Evolutionary conservation across 2,113 vertebrate species (phyloP), one percentile per base, ranked within the genome.

Genomic region (Albula goreensis): DNA sequence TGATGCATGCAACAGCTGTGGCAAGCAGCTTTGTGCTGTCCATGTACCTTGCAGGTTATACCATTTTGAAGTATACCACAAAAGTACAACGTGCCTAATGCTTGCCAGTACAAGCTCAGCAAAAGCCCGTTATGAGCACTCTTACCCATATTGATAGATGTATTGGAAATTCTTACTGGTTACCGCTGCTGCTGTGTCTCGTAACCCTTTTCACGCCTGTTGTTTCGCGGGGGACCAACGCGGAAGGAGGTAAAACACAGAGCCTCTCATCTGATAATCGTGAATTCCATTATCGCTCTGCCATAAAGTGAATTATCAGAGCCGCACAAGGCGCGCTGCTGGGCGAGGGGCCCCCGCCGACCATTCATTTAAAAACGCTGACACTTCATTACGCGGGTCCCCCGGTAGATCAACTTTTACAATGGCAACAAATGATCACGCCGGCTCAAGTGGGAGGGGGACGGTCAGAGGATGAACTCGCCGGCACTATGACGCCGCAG

Each of bases 361-460:
- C 89, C 50, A 19, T 94, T 91, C 86, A 95, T 96, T 87, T 84
- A 86, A 85, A 88, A 90, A 89, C 87, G 60, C 88, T 95, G 94
- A 95, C 95, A 93, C 90, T 95, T 94, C 92, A 95, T 95, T 94
- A 94, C 91, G 87, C 91, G 93, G 31, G 92, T 94, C 87, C 85
- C 50, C 92, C 87, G 92, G 91, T 93, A 96, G 92, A 96, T 96
- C 94, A 94, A 94, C 85, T 93, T 95, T 95, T 95, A 94, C 91
- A 94, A 86, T 89, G 88, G 91, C 92, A 92, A 93, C 94, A 93
- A 93, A 94, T 93, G 94, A 96, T 95, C 94, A 94, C 93, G 93
- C 91, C 15, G 51, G 86, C 91, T 94, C 94, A 90, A 93, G 90
- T 0, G 88, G 90, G 89, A 93, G 90, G 60, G 2, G 15, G 15